A percentile compares a stretch with the other conserved stretches of the same genome.
phyloP scores from a whole-genome alignment of 2,797 vertebrate genomes.

The Hylomyscus alleni region DNA sequence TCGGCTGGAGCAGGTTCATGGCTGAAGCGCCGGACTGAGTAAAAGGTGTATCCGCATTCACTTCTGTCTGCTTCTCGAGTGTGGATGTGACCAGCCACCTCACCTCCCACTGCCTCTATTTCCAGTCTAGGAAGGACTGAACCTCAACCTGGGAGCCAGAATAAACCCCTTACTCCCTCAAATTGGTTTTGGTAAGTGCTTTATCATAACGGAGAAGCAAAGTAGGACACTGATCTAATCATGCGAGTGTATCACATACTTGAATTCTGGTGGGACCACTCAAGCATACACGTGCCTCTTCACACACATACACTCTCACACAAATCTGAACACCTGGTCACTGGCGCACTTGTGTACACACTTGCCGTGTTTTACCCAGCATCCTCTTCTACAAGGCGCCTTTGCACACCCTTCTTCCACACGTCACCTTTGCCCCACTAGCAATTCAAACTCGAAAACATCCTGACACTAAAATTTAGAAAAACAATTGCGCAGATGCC shows the following conservation, averaged over 20 bases:
- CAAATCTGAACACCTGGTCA: background rate
- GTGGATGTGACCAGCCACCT: background rate
- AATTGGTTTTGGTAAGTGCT: background rate
- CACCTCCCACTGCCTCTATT: background rate
- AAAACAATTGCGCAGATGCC: background rate
- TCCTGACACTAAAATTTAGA: background rate
- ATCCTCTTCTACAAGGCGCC: background rate
- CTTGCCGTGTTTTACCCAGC: background rate
- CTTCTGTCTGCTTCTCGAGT: background rate
- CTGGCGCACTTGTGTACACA: background rate
- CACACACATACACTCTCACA: background rate
- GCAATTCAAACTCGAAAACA: background rate
- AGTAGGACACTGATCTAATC: background rate
- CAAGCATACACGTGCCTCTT: background rate
- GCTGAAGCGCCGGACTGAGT: background rate
- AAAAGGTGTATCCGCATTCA: too few relatives aligned
- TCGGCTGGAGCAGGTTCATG: too few relatives aligned
- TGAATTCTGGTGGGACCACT: background rate
- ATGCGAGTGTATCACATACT: fast-evolving
- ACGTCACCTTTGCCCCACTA: background rate
- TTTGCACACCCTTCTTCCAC: background rate
- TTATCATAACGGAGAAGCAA: background rate
- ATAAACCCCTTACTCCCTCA: background rate
- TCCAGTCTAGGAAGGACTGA: background rate
- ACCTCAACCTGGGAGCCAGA: background rate